phyloP scores from a whole-genome alignment of 2,113 vertebrate species.

The Meles meles region DNA sequence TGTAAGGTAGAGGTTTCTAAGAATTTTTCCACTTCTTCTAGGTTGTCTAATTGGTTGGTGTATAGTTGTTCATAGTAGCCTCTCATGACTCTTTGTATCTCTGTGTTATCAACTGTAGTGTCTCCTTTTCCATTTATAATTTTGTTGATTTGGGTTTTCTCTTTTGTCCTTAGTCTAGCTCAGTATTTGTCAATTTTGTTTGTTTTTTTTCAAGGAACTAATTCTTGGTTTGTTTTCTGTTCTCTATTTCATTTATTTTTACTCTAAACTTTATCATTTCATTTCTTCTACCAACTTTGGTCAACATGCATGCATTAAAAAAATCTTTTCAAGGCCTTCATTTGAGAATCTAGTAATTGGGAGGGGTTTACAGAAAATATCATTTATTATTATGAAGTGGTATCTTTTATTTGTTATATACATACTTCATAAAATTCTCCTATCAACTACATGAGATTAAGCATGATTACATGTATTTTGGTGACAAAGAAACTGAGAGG shows the following conservation, averaged over 20 bases:
- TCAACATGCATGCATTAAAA: not conserved
- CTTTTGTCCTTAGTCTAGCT: not conserved
- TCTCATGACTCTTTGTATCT: not conserved
- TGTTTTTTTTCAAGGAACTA: not conserved
- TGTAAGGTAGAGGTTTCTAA: not conserved
- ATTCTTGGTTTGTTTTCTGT: not conserved
- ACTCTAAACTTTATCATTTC: not conserved
- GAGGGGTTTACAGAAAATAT: not conserved
- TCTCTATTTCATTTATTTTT: not conserved
- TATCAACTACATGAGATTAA: not conserved
- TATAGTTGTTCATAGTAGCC: not conserved
- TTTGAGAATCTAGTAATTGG: not conserved
- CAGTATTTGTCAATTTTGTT: not conserved
- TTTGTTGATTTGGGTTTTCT: not conserved
- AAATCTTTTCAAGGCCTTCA: not conserved
- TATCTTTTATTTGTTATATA: not conserved
- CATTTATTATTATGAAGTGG: not conserved
- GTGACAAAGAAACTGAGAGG: not conserved
- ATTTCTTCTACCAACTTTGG: not conserved
- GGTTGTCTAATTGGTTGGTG: not conserved
- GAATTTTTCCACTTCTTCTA: not conserved
- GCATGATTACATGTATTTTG: not conserved
- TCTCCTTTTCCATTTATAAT: not conserved
- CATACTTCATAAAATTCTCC: not conserved
- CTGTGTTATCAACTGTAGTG: not conserved